Base-by-base conservation (phyloP, 35 echinoderm and acorn worm genomes). In the Chiridota heheva region DNA sequence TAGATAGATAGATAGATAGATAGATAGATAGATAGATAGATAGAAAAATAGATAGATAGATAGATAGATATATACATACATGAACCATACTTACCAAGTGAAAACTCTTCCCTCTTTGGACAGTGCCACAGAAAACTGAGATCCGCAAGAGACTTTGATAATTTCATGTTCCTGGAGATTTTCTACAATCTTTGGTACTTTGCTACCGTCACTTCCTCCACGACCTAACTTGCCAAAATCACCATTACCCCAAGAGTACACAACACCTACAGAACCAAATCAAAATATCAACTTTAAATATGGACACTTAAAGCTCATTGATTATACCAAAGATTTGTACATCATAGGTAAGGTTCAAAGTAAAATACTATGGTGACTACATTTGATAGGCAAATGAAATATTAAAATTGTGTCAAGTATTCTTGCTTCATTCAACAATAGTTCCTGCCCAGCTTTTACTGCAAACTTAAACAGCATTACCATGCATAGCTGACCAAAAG, bases 11-110 rank as follows among this genome's bases (percentile, higher is more conserved):
- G n/a, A n/a, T n/a, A n/a, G n/a, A n/a, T n/a, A n/a, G n/a, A n/a
- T n/a, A n/a, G n/a, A n/a, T n/a, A n/a, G n/a, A n/a, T n/a, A n/a
- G n/a, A n/a, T n/a, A n/a, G n/a, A n/a, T n/a, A n/a, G n/a, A n/a
- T n/a, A n/a, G n/a, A n/a, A n/a, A n/a, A n/a, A n/a, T n/a, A n/a
- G n/a, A n/a, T n/a, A n/a, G n/a, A n/a, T n/a, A n/a, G n/a, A n/a
- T n/a, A n/a, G n/a, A n/a, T n/a, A n/a, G n/a, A n/a, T n/a, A n/a
- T n/a, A n/a, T n/a, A n/a, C n/a, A n/a, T n/a, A n/a, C n/a, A n/a
- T n/a, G n/a, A n/a, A n/a, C n/a, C n/a, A n/a, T 34, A 73, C 95
- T 89, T 77, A 98, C 95, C 95, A 98, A 20, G 89, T 91, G 60
- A 72, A 98, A 1, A 98, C 73, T 24, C 45, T 67, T 22, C 95